A percentile compares a stretch with the other conserved stretches of the same genome.
These are phyloP conservation scores for Camponotus pennsylvanicus DNA, from an alignment of 1,140 invertebrate species.

Conservation along the genomic window DNA sequence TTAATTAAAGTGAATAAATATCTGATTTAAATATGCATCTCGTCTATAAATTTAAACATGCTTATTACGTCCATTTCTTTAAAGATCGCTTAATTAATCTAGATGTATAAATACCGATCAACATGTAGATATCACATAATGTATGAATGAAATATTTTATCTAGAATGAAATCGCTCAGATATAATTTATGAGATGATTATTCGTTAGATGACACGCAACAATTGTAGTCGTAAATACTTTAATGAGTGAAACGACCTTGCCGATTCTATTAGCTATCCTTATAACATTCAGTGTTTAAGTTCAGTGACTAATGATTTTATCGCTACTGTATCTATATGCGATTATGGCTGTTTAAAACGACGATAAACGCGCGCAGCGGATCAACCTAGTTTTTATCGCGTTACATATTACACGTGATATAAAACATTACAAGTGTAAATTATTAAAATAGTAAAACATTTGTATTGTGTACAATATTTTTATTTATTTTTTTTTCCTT, in stretches of 20 bases:
- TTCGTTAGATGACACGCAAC: slow-evolving; percentile 26
- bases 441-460: slow-evolving; percentile 18
- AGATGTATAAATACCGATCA: not conserved
- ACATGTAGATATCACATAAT: not conserved
- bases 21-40: not conserved
- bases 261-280: slow-evolving; percentile 46
- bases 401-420: not conserved
- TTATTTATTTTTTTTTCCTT: not conserved
- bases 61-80: not conserved
- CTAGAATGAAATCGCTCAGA: not conserved
- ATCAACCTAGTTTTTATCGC: not conserved
- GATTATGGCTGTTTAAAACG: not conserved
- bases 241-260: slow-evolving; percentile 48
- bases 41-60: too few species aligned
- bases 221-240: slow-evolving; percentile 69
- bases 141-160: slow-evolving; percentile 18
- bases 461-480: not conserved
- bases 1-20: not conserved
- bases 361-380: not conserved
- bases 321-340: not conserved
- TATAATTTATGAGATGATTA: not conserved
- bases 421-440: slow-evolving; percentile 11
- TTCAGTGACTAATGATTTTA: slow-evolving; percentile 48
- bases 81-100: not conserved
- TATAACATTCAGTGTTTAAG: slow-evolving; percentile 10